phyloP scores from a whole-genome alignment of 2,797 vertebrate genomes.

The Cygnus olor region DNA sequence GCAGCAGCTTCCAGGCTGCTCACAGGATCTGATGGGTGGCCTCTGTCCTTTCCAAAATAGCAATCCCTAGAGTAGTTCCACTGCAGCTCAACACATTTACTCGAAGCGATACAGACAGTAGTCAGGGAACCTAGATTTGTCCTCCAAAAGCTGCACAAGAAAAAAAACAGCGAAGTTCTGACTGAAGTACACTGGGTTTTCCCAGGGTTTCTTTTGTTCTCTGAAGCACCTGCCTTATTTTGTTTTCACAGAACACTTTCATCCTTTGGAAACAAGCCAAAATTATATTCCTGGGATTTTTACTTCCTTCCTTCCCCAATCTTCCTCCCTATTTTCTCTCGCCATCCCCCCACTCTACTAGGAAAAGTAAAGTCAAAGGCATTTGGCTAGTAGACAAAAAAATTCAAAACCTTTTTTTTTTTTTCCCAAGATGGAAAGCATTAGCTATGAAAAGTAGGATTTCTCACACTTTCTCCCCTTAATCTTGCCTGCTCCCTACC shows the following conservation, averaged over 20 bases:
- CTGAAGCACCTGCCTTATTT: not conserved
- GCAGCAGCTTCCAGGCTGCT: not conserved
- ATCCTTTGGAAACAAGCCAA: not conserved
- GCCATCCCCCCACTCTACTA: not conserved
- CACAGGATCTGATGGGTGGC: not conserved
- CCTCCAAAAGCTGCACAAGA: not conserved
- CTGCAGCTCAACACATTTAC: not conserved
- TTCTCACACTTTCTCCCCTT: not conserved
- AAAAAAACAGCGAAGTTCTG: not conserved
- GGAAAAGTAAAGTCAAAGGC: not conserved
- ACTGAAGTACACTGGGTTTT: not conserved
- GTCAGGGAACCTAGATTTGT: not conserved
- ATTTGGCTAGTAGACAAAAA: not conserved
- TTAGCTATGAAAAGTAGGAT: not conserved
- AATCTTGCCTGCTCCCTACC: not conserved
- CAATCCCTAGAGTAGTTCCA: not conserved
- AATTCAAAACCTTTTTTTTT: not conserved
- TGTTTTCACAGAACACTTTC: not conserved
- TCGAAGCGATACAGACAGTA: not conserved
- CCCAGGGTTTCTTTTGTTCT: not conserved
- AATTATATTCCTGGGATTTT: not conserved
- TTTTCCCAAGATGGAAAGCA: not conserved
- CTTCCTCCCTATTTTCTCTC: not conserved
- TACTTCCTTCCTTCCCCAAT: not conserved
- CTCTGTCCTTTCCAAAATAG: not conserved